These are phyloP conservation scores for Rhodinocichla rosea DNA, from an alignment of 2,113 vertebrate genomes.

Conservation along the genomic window DNA sequence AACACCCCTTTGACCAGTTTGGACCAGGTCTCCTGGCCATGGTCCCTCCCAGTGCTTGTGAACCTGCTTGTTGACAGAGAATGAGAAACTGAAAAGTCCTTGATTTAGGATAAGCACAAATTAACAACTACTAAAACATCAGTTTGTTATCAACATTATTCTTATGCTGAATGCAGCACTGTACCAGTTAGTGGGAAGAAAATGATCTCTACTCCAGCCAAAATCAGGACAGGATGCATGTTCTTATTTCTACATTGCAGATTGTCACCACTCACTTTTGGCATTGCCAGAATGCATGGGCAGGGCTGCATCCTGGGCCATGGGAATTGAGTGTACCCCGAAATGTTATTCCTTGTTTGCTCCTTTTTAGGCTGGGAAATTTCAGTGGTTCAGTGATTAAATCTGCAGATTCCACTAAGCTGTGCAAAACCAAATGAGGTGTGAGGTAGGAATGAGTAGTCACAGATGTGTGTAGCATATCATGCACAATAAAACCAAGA, in stretches of 20 bases:
- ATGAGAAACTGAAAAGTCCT: neutral
- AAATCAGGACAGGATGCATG: neutral
- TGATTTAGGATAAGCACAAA: neutral
- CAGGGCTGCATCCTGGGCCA: neutral
- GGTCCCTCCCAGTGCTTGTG: neutral
- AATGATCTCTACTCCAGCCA: neutral
- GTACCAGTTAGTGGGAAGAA: neutral
- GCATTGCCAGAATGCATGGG: neutral
- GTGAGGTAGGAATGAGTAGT: neutral
- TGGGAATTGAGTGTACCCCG: neutral
- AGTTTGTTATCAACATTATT: neutral
- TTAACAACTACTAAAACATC: neutral
- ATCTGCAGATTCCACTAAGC: neutral
- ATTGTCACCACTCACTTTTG: neutral
- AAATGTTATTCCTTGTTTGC: neutral
- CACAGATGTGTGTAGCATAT: neutral
- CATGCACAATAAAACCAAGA: neutral
- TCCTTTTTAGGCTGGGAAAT: neutral
- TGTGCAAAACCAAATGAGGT: neutral
- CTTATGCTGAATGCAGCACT: neutral
- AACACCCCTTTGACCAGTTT: neutral
- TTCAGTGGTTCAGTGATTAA: neutral
- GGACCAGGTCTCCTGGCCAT: neutral
- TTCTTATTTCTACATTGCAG: neutral
- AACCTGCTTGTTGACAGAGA: neutral